Evolutionary conservation across 2,113 vertebrate genomes (phyloP).

Genomic region (Sander lucioperca): DNA sequence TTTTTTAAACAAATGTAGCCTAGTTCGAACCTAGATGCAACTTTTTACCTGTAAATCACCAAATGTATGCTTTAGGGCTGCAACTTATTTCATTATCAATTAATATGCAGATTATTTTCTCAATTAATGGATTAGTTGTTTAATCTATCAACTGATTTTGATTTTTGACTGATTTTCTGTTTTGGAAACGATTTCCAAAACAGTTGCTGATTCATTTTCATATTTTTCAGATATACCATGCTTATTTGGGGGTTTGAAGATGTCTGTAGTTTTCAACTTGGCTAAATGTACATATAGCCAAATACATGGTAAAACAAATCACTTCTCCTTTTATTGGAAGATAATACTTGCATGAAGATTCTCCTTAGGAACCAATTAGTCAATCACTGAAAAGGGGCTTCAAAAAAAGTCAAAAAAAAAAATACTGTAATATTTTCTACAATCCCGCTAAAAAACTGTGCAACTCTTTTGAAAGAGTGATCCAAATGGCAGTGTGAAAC

Average conservation of each 20-base stretch:
- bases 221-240: not conserved
- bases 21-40: not conserved
- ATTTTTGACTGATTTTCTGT: too few relatives aligned
- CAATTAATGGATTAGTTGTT: not conserved
- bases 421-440: not conserved
- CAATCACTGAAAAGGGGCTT: not conserved
- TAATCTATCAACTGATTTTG: not conserved
- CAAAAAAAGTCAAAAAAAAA: not conserved
- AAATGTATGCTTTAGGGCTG: not conserved
- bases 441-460: conserved; percentile 15
- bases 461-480: conserved; percentile 30
- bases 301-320: conserved; percentile 10
- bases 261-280: not conserved
- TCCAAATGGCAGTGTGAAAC: conserved; percentile 33
- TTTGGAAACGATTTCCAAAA: not conserved
- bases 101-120: not conserved
- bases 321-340: not conserved
- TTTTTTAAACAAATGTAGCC: not conserved
- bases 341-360: not conserved
- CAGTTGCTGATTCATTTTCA: not conserved
- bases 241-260: not conserved
- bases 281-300: not conserved
- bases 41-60: not conserved
- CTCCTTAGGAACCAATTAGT: conserved; percentile 22
- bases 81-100: too few relatives aligned